phyloP scores from a whole-genome alignment of 2,113 vertebrate species.

The Gobius niger region DNA sequence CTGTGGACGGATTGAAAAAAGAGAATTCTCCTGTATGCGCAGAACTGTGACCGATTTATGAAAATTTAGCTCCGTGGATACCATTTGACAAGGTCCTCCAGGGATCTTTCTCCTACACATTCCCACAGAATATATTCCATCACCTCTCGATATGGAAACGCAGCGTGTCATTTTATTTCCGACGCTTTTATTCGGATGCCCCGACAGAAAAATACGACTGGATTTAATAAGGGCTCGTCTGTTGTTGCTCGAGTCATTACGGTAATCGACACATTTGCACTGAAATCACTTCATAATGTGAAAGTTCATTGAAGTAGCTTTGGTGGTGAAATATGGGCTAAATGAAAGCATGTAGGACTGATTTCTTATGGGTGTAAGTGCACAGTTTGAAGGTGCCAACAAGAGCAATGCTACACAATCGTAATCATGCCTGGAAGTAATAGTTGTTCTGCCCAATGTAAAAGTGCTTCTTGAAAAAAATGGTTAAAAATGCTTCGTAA shows the following conservation, averaged over 20 bases:
- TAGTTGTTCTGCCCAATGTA: background rate
- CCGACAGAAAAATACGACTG: background rate
- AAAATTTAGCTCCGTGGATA: background rate
- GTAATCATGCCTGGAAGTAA: background rate
- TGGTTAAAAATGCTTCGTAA: too few relatives aligned
- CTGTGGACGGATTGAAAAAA: background rate
- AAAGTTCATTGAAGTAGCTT: background rate
- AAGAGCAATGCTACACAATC: background rate
- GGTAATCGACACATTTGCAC: background rate
- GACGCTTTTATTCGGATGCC: background rate
- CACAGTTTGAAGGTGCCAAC: background rate
- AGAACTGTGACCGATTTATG: slow-evolving; percentile 10
- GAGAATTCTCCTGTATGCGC: background rate
- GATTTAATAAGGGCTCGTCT: background rate
- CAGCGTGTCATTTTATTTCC: background rate
- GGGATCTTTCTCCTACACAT: background rate
- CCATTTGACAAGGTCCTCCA: background rate
- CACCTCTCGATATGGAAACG: background rate
- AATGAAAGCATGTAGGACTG: background rate
- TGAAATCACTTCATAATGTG: background rate
- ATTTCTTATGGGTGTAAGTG: background rate
- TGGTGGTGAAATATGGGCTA: background rate
- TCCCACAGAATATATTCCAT: background rate
- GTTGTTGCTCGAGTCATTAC: background rate
- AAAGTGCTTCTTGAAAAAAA: too few relatives aligned